Percentiles rank a stretch among this genome's conserved stretches.
Evolutionary conservation across 2,113 vertebrate species (phyloP).

Genomic region (Rhinolophus sinicus): DNA sequence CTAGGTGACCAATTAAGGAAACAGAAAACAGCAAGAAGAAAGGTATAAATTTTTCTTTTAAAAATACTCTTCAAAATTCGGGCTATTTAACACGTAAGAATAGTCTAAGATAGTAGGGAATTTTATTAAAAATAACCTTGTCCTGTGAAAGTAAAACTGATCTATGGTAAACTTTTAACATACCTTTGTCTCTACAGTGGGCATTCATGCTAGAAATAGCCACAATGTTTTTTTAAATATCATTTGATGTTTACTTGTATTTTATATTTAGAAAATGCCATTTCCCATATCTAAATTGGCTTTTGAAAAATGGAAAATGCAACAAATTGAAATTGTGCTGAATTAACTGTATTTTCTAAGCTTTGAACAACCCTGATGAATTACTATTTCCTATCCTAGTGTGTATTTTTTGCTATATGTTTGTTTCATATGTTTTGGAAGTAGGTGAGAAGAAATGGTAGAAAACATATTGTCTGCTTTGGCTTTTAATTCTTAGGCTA

Average conservation of each 20-base stretch:
- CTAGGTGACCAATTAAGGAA: not conserved
- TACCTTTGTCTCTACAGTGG: not conserved
- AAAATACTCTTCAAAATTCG: not conserved
- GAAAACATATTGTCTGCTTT: not conserved
- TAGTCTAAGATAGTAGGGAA: not conserved
- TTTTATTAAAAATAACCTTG: slow-evolving; percentile 10
- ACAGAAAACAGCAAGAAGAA: not conserved
- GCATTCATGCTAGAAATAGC: slow-evolving; percentile 15
- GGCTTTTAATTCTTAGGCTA: not conserved
- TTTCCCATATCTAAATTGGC: not conserved
- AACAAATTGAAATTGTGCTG: not conserved
- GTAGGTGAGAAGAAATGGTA: not conserved
- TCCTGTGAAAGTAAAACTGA: not conserved
- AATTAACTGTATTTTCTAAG: not conserved
- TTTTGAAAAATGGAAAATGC: not conserved
- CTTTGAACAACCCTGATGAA: not conserved
- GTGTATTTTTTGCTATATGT: not conserved
- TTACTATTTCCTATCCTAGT: not conserved
- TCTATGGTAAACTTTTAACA: not conserved
- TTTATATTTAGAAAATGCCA: slow-evolving; percentile 16
- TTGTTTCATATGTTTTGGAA: not conserved
- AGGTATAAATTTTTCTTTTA: not conserved
- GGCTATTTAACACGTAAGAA: not conserved
- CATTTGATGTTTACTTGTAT: not conserved
- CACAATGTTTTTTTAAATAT: not conserved